Base-by-base conservation (phyloP, 2,888 invertebrate genomes). In the Tinea trinotella region DNA sequence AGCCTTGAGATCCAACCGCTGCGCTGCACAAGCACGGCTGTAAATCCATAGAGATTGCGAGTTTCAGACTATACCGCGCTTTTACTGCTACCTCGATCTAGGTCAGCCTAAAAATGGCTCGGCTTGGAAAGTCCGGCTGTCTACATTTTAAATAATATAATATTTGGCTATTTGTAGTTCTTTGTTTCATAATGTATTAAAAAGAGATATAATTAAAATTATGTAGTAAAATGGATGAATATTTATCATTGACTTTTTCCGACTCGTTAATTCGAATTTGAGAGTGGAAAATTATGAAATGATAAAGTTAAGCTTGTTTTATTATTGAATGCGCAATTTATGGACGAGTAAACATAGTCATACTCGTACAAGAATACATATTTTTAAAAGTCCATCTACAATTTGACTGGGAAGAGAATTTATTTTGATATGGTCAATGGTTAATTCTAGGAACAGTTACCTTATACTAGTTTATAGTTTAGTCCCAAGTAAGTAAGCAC, bases 31-130 rank as follows among this genome's bases (percentile, higher is more conserved):
- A 64, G 66, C 60, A 61, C 56, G 57, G 61, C 65, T 64, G 63
- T 66, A 67, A 68, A 68, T 64, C 64, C 61, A 62, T 58, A 59
- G 61, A 57, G 55, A 58, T 63, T 57, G 61, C 61, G 61, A 57
- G 54, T 58, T 63, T 57, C 61, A 61, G 50, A 50, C 50, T 57
- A 58, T 59, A 55, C 62, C 61, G 61, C 65, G 64, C 60, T 67
- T 69, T 66, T 61, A 59, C 61, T 59, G 57, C 57, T 56, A 56
- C 55, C 57, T 56, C 66, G 72, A 74, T 69, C 70, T 68, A 63
- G 61, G 66, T 59, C 50, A 50, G 24, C 22, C 50, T 50, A 50
- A 50, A 46, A 50, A 50, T 50, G 50, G 48, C 3, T 50, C 22
- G 4, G 19, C n/a, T 19, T 12, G 19, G 17, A 46, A 46, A 46